These are phyloP conservation scores for Salminus brasiliensis DNA, from an alignment of 2,113 vertebrate species.

Conservation along the genomic window DNA sequence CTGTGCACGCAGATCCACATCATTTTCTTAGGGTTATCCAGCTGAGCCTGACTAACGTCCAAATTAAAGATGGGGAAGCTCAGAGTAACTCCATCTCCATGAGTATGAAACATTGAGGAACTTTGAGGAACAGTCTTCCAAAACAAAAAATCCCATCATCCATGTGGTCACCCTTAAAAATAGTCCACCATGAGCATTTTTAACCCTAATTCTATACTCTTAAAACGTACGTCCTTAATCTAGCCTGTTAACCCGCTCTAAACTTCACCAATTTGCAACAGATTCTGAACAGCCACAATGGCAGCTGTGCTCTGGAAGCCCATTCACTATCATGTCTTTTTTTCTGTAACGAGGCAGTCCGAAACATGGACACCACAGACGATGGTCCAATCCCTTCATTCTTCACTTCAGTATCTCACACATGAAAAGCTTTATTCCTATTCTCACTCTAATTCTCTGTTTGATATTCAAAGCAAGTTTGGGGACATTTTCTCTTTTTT, in stretches of 20 bases:
- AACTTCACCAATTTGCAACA: not conserved
- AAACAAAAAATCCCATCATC: not conserved
- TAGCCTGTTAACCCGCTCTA: not conserved
- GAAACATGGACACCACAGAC: constrained; percentile 45
- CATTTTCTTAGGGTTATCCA: not conserved
- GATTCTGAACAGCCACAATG: not conserved
- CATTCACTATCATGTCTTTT: not conserved
- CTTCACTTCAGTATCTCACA: constrained; percentile 48
- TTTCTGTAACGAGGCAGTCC: constrained; percentile 63
- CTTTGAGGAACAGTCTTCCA: too few relatives aligned
- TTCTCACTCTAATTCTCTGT: constrained; percentile 57
- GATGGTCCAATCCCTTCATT: constrained; percentile 57
- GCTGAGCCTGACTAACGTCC: not conserved
- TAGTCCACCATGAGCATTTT: not conserved
- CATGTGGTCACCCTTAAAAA: constrained; percentile 1
- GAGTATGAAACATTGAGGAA: too few relatives aligned
- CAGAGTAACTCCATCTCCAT: not conserved
- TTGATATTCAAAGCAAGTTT: constrained; percentile 74
- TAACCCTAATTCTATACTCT: not conserved
- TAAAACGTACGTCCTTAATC: not conserved
- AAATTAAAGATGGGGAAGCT: not conserved
- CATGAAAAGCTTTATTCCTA: constrained; percentile 49
- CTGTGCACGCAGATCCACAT: not conserved
- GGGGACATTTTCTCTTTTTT: constrained; percentile 62
- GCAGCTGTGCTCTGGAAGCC: not conserved